Percentiles rank a stretch among this genome's conserved stretches.
Evolutionary conservation across 2,888 invertebrate genomes (phyloP).

Genomic region (Philaethria dido): DNA sequence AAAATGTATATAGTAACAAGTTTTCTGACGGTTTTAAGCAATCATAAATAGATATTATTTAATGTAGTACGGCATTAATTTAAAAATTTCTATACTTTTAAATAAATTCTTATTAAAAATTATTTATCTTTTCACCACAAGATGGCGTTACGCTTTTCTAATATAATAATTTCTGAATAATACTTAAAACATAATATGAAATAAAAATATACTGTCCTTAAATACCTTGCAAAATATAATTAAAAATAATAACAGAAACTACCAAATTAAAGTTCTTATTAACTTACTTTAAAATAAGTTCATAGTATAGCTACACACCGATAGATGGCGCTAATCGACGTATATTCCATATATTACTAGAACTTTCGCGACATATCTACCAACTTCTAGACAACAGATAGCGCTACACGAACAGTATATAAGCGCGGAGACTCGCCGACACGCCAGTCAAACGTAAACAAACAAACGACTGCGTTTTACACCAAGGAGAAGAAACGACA

Average conservation of each 20-base stretch:
- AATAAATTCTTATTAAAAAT: not conserved
- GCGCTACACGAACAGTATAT: conserved; percentile 61
- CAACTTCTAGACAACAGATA: conserved; percentile 60
- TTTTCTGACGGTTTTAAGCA: no score
- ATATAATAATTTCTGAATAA: not conserved
- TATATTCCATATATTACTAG: conserved; percentile 44
- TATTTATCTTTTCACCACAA: conserved; percentile 37
- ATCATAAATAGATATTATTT: no score
- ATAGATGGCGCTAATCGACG: conserved; percentile 55
- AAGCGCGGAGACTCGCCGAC: conserved; percentile 49
- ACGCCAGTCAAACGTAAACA: conserved; percentile 55
- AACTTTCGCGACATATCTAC: conserved; percentile 61
- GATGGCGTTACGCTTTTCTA: conserved; percentile 42
- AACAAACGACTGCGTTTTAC: conserved; percentile 43
- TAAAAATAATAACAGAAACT: no score
- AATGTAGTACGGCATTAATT: no score
- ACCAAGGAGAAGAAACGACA: conserved; percentile 41
- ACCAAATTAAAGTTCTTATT: no score
- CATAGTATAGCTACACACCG: not conserved
- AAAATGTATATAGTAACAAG: no score
- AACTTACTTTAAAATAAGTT: no score
- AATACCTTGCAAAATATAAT: no score
- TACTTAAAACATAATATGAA: not conserved
- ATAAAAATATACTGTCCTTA: no score
- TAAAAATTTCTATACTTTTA: no score